Evolutionary conservation across 2,888 invertebrate species (phyloP), one percentile per base, ranked within the genome.

Genomic region (Diadegma fenestrale): DNA sequence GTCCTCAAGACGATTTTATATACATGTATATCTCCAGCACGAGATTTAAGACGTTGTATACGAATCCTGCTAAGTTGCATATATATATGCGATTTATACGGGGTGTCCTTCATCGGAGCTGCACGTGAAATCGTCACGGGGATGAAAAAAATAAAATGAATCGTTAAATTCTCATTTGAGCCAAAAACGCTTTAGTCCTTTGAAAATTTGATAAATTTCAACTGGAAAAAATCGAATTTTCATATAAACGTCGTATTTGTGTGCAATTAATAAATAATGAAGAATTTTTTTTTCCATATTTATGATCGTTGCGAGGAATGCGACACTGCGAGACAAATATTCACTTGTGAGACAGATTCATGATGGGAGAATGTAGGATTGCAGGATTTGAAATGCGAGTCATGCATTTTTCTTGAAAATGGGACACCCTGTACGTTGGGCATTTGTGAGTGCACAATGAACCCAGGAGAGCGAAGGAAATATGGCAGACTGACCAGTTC

Each of bases 1-100:
- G 82, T 80, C 58, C 48, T 63, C 79, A 76, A 73, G 30, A 48
- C 54, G 22, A 19, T 75, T 63, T 26, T 30, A 37, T 68, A 30
- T 63, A 45, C 30, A 22, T 54, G 19, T 48, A 58, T 76, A 77
- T 48, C 72, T 45, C 26, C 51, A 12, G 6, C 45, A 45, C 48
- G 63, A 68, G 81, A 78, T 85, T 81, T 75, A 78, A 85, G 81
- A 75, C 73, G 81, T 37, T 69, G 63, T 68, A 78, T 58, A 77
- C 51, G 61, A 43, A 78, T 51, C 77, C 43, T 58, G 80, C 58
- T 76, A 66, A 84, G 80, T 80, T 77, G 30, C 41, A 72, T 69
- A 45, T 69, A 45, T 69, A 58, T 58, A 19, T 78, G 33, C 26
- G 10, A 48, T 30, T 30, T 17, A 19, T 45, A 58, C 45, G 10